These are phyloP conservation scores for Burhinus bistriatus DNA, from an alignment of 2,113 vertebrate genomes.

Conservation along the genomic window DNA sequence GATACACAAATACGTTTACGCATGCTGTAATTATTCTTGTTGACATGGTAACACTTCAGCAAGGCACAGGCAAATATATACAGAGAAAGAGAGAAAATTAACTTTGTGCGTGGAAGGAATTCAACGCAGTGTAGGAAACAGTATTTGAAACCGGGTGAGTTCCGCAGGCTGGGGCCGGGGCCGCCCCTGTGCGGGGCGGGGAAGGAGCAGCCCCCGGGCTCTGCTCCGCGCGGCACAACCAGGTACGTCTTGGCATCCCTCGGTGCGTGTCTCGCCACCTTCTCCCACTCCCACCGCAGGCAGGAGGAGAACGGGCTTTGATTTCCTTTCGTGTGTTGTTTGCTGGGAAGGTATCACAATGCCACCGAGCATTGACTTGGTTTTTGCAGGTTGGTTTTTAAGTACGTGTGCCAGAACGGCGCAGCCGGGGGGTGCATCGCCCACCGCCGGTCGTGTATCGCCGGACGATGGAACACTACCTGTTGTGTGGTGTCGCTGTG, in stretches of 20 bases:
- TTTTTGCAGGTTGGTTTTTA: background rate
- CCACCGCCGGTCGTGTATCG: accelerated
- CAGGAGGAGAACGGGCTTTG: background rate
- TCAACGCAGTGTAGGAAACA: background rate
- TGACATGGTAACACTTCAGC: background rate
- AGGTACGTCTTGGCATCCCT: background rate
- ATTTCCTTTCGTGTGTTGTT: background rate
- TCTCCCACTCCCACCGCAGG: background rate
- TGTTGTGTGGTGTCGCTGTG: too few relatives aligned
- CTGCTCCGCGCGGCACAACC: background rate
- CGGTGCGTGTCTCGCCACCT: accelerated
- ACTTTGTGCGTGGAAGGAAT: background rate
- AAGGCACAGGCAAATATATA: accelerated
- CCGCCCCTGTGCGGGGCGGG: background rate
- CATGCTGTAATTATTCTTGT: background rate
- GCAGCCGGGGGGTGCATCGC: accelerated
- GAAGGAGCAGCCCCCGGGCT: background rate
- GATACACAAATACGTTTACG: background rate
- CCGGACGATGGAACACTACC: background rate
- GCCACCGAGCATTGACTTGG: background rate
- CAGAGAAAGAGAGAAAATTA: background rate
- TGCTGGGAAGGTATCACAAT: background rate
- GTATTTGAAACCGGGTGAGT: accelerated
- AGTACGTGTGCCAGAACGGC: background rate
- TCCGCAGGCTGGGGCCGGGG: background rate